Conservation (phyloP, 2,113 vertebrate genomes). For the Mesembrinibis cayennensis region DNA sequence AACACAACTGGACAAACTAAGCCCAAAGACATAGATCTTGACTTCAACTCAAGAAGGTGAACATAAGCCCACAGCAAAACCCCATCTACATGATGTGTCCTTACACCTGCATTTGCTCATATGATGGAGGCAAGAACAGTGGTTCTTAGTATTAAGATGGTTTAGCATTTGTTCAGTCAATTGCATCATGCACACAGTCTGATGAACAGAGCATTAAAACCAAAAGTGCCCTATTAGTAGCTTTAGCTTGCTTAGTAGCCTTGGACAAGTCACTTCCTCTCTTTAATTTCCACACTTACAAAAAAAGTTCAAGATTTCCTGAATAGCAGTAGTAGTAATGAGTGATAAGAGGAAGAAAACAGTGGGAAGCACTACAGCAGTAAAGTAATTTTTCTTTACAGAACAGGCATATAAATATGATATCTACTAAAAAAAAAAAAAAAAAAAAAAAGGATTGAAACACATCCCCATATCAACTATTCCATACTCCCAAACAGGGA, state of each 20-base stretch:
- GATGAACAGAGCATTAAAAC: not conserved
- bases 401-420: not conserved
- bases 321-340: not conserved
- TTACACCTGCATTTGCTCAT: not conserved
- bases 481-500: not conserved
- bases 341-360: not conserved
- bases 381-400: not conserved
- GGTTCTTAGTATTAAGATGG: not conserved
- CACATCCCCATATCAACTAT: not conserved
- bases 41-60: not conserved
- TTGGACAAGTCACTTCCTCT: not conserved
- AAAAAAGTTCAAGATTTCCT: not conserved
- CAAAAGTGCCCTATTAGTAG: not conserved
- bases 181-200: not conserved
- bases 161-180: not conserved
- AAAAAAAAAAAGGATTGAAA: not conserved
- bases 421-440: not conserved
- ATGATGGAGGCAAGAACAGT: not conserved
- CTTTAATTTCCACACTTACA: not conserved
- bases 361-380: not conserved
- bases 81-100: rapidly evolving
- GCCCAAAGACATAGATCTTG: not conserved
- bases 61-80: not conserved
- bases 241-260: not conserved
- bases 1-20: not conserved